phyloP scores from a whole-genome alignment of 92 coral and sea anemone species.

The Epizoanthus illoricatus region DNA sequence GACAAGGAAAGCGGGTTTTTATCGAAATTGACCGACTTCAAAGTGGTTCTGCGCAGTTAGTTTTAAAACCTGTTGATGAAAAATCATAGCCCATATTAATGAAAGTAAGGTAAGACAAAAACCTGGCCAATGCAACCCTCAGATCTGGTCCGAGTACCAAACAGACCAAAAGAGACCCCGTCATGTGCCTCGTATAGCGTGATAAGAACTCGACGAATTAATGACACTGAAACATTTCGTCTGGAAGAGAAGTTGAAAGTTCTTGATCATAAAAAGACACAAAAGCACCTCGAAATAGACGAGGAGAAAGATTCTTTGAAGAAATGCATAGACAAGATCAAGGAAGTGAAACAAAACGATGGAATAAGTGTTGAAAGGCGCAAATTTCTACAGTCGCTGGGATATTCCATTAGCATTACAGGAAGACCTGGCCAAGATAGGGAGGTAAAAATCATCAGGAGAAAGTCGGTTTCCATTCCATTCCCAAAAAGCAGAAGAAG shows the following conservation, averaged over 20 bases:
- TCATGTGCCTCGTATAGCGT: slow-evolving; percentile 47
- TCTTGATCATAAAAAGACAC: slow-evolving; percentile 52
- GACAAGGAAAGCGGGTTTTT: background rate
- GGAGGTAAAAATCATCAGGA: background rate
- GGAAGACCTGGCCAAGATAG: background rate
- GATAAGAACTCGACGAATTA: slow-evolving; percentile 56
- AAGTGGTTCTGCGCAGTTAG: background rate
- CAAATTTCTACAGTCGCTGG: slow-evolving; percentile 44
- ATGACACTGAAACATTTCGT: slow-evolving; percentile 54
- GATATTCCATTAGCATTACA: slow-evolving; percentile 13
- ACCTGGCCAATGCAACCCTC: slow-evolving; percentile 23
- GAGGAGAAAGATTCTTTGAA: slow-evolving; percentile 47
- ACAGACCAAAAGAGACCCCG: slow-evolving; percentile 33
- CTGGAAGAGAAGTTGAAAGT: slow-evolving; percentile 55
- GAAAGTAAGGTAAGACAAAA: background rate
- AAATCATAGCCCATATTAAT: background rate
- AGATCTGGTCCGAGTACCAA: background rate
- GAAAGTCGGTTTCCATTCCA: background rate
- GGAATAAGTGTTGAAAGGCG: slow-evolving; percentile 62
- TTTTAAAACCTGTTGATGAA: background rate
- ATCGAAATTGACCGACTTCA: background rate
- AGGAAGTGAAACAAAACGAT: slow-evolving; percentile 41
- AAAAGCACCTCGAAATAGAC: slow-evolving; percentile 47
- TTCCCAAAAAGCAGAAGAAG: background rate
- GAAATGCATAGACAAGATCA: slow-evolving; percentile 47